Percentiles rank a stretch among this genome's conserved stretches.
Conservation (phyloP, 2,888 invertebrate species). For the Dasysyrphus tricinctus region DNA sequence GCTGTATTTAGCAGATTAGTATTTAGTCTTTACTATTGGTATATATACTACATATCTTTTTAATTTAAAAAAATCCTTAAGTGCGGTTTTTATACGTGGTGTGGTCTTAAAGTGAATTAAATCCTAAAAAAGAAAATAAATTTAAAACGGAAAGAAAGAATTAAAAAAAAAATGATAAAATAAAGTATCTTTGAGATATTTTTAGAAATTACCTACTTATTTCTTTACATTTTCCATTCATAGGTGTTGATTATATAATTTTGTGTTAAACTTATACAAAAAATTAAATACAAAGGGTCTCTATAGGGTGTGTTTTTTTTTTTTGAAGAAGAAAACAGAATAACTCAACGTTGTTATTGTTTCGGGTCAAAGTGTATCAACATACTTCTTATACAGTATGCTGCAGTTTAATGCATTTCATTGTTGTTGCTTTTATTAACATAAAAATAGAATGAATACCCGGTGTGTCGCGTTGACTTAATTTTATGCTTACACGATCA, state of each 20-base stretch:
- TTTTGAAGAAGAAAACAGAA: neutral
- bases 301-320: neutral
- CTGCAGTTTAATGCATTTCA: constrained; percentile 49
- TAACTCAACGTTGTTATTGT: constrained; percentile 15
- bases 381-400: neutral
- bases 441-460: constrained; percentile 33
- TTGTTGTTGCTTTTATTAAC: constrained; percentile 7
- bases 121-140: constrained; percentile 27
- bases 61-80: neutral
- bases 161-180: constrained; percentile 14
- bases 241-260: constrained; percentile 66
- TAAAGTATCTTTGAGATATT: constrained; percentile 64
- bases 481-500: constrained; percentile 74
- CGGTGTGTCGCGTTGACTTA: constrained; percentile 51
- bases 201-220: constrained; percentile 68
- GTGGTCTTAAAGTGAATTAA: constrained; percentile 22
- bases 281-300: constrained; percentile 16
- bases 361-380: constrained; percentile 64
- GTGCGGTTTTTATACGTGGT: constrained; percentile 39
- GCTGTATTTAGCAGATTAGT: constrained; percentile 67
- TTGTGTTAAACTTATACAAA: constrained; percentile 42
- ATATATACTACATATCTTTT: constrained; percentile 29
- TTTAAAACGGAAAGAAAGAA: neutral
- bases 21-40: constrained; percentile 46
- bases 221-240: constrained; percentile 38